Evolutionary conservation across 2,113 vertebrate genomes (phyloP), one percentile per base, ranked within the genome.

Genomic region (Tiliqua scincoides): DNA sequence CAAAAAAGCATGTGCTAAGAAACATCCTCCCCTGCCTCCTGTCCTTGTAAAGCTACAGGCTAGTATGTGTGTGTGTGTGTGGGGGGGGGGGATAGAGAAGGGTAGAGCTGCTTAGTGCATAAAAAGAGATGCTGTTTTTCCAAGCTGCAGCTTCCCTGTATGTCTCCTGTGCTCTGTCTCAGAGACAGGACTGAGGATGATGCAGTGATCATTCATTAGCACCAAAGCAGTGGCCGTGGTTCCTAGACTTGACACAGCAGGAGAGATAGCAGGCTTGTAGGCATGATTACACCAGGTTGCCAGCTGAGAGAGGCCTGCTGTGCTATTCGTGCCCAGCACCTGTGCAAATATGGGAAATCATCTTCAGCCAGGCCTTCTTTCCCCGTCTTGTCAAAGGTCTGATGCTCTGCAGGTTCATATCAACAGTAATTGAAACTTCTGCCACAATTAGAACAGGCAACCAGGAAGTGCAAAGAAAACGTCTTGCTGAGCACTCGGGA

Each of bases 181-280:
- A 18, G 59, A 82, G 89, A 86, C 59, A 71, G 10, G 78, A 72
- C 63, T 68, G 27, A 85, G 79, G 89, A 84, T 81, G 88, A 85
- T 80, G 17, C 70, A 74, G 73, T 35, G 81, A n/a, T 61, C n/a
- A 4, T 37, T 87, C 85, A 48, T 88, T 74, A 81, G 30, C 37
- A 75, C 37, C 23, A 21, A 80, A 62, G 30, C 87, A 80, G 2
- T 59, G 35, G 62, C 30, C 37, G 11, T 52, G 12, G 40, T 2
- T 70, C 70, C 40, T 48, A 63, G 57, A 48, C 59, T 79, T 32
- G 68, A n/a, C 63, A 27, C 57, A 73, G 70, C 75, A 54, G 72
- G 54, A 57, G 32, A 27, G 37, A 61, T 61, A 79, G 27, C 37
- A 25, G 78, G n/a, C 59, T 35, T 43, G 76, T 7, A 9, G 76